Percentiles rank a stretch among this genome's conserved stretches.
Conservation (phyloP, 2,797 vertebrate species). For the Gymnocypris eckloni region DNA sequence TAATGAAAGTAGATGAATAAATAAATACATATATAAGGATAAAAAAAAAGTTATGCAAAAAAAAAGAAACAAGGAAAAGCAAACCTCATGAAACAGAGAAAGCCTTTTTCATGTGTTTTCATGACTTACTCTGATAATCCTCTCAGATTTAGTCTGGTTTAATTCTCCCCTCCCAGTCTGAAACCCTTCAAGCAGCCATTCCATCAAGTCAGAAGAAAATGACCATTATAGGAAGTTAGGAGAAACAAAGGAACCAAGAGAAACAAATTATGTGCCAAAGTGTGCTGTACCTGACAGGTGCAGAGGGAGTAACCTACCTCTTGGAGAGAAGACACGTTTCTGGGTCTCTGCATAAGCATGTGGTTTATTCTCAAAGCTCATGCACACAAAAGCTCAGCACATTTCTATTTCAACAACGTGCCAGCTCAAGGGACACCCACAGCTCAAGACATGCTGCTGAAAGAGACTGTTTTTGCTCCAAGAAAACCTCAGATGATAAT, state of each 20-base stretch:
- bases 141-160: conserved; percentile 45
- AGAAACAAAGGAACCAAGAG: not conserved
- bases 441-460: conserved; percentile 50
- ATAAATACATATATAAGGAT: not conserved
- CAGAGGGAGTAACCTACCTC: too few relatives aligned
- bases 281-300: conserved; percentile 16
- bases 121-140: conserved; percentile 49
- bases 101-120: conserved; percentile 22
- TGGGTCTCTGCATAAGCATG: conserved; percentile 12
- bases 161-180: conserved; percentile 42
- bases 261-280: not conserved
- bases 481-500: conserved; percentile 29
- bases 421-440: conserved; percentile 66
- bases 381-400: conserved; percentile 70
- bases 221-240: not conserved
- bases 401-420: conserved; percentile 77
- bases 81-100: not conserved
- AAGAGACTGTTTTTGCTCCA: conserved; percentile 48
- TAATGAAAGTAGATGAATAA: too few relatives aligned
- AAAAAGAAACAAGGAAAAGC: not conserved
- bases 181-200: conserved; percentile 12
- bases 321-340: not conserved
- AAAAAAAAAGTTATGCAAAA: not conserved
- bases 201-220: conserved; percentile 3
- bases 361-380: conserved; percentile 45